Conservation (phyloP, 2,113 vertebrate genomes). For the Plotosus lineatus region DNA sequence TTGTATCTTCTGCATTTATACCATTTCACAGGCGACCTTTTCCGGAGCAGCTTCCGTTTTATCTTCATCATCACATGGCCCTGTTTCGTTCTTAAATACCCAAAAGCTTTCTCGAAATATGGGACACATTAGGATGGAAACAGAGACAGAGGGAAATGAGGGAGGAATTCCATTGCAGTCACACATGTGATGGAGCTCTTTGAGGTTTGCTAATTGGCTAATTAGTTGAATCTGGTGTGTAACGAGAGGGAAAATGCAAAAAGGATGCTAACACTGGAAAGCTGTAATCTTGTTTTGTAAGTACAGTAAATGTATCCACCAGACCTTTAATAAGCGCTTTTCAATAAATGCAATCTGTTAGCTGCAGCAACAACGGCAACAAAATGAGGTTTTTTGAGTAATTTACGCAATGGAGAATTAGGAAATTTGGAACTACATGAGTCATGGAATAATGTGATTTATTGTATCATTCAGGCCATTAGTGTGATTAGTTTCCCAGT, state of each 20-base stretch:
- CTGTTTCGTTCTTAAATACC: background rate
- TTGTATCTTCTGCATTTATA: background rate
- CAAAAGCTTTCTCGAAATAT: background rate
- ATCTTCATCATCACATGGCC: background rate
- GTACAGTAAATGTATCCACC: background rate
- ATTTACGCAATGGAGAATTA: background rate
- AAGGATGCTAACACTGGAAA: background rate
- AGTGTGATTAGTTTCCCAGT: background rate
- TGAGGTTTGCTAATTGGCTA: background rate
- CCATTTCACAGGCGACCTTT: background rate
- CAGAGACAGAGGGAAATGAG: background rate
- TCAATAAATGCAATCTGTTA: background rate
- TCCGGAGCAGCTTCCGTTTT: background rate
- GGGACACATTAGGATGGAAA: background rate
- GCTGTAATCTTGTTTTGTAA: background rate
- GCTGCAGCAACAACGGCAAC: background rate
- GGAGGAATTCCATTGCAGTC: background rate
- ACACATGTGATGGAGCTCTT: background rate
- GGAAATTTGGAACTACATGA: background rate
- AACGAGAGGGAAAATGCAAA: background rate
- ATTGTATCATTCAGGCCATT: background rate
- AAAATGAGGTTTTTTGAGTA: background rate
- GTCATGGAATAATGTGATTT: background rate
- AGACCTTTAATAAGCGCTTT: background rate
- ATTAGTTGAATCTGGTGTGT: background rate